A percentile compares a stretch with the other conserved stretches of the same genome.
Conservation (phyloP, 2,797 vertebrate species). For the Ambastaia sidthimunki region DNA sequence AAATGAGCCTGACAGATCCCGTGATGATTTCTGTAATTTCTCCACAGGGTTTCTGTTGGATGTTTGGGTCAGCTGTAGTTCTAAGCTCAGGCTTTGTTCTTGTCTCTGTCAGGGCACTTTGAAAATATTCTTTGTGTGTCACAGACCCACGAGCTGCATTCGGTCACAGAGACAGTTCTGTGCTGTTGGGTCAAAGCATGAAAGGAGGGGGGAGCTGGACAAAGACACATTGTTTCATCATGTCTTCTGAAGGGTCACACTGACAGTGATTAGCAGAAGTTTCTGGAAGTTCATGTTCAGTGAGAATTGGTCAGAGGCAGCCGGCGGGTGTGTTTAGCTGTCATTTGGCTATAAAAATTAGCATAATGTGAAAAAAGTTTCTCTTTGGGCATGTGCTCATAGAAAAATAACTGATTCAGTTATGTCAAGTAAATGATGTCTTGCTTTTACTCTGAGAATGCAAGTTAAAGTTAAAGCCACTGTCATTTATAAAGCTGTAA, state of each 20-base stretch:
- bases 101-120: neutral
- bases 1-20: neutral
- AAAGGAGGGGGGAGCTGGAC: neutral
- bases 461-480: neutral
- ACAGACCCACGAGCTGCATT: conserved; percentile 4
- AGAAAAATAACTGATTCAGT: too few relatives aligned
- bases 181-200: neutral
- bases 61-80: conserved; percentile 22
- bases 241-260: neutral
- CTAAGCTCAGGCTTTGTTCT: conserved; percentile 32
- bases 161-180: conserved; percentile 39
- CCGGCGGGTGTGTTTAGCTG: neutral
- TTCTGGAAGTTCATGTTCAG: neutral
- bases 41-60: neutral
- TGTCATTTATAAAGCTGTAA: neutral
- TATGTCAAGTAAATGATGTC: too few relatives aligned
- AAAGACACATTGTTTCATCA: neutral
- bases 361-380: neutral
- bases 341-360: neutral
- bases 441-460: too few relatives aligned
- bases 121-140: conserved; percentile 41
- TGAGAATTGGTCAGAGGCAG: neutral
- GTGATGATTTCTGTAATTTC: neutral
- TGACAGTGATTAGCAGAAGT: neutral
- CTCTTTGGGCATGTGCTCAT: too few relatives aligned